These are phyloP conservation scores for Stegostoma tigrinum DNA, from an alignment of 2,113 vertebrate species.

Conservation along the genomic window DNA sequence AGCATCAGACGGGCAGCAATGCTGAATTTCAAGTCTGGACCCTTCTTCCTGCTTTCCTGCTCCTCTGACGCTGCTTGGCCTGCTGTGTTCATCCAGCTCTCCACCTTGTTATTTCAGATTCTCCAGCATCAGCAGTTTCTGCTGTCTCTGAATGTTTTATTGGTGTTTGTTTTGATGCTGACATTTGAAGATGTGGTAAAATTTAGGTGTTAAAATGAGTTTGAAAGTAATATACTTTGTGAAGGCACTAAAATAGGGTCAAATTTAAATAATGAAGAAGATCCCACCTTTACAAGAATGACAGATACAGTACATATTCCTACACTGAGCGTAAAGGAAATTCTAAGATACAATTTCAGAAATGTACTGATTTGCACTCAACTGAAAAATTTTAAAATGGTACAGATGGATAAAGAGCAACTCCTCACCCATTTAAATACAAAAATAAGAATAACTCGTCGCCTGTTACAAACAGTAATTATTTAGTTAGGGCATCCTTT, in stretches of 20 bases:
- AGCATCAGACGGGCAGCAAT: too few species aligned
- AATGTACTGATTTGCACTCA: not conserved
- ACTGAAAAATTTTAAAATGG: not conserved
- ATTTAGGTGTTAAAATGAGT: not conserved
- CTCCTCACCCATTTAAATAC: not conserved
- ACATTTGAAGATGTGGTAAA: not conserved
- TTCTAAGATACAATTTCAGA: not conserved
- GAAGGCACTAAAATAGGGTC: not conserved
- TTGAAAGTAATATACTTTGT: not conserved
- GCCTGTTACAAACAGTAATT: not conserved
- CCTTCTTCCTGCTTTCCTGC: too few species aligned
- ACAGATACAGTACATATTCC: not conserved
- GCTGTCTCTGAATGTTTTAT: too few species aligned
- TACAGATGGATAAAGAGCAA: not conserved
- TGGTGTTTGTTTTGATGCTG: not conserved
- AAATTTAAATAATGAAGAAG: not conserved
- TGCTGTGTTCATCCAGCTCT: too few species aligned
- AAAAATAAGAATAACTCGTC: not conserved
- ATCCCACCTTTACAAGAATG: not conserved
- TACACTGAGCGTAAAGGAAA: not conserved
- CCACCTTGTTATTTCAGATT: too few species aligned
- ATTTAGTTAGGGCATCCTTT: not conserved
- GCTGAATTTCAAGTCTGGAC: too few species aligned
- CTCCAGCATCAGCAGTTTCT: too few species aligned
- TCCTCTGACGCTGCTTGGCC: too few species aligned